Evolutionary conservation across 2,113 vertebrate genomes (phyloP), one percentile per base, ranked within the genome.

Genomic region (Clarias magur): DNA sequence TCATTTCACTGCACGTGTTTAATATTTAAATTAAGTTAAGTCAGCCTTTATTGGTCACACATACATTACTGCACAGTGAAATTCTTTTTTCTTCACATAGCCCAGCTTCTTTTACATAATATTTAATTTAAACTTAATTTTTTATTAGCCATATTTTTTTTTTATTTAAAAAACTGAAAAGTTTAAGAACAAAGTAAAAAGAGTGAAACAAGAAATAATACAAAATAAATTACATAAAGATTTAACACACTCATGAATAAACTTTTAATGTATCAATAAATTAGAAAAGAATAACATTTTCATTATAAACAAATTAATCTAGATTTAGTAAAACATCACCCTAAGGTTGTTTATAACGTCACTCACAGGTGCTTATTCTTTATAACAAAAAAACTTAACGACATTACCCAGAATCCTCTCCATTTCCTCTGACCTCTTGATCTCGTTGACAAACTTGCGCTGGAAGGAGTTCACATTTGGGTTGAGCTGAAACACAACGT

Each of bases 401-500:
- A 83, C 0, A 95, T 95, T 93, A 99, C 98, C 97, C 10, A 99
- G 92, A 90, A 99, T 99, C 88, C 97, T 95, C 91, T 99, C 98
- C 93, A 99, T 97, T 75, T 99, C 98, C 93, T 99, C 98, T 91
- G 98, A 99, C 83, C 96, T 96, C 94, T 99, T 99, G 60, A 99
- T 96, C 94, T 99, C 98, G n/a, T 94, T 97, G 84, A 99, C 98
- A 79, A 97, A 96, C 91, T 98, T 99, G 85, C 98, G 96, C 91
- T 99, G 98, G 92, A 99, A 99, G 48, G 96, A 90, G 83, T 96
- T 99, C 1, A 98, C 96, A 82, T 91, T 97, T 84, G 97, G 97
- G 86, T 99, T 99, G 90, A 99, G 97, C 98, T 99, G 94, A 85
- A 92, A 94, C 21, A 83, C 13, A 76, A 76, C 1, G 6, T 34